phyloP scores from a whole-genome alignment of 2,888 invertebrate genomes.

The Catocala fraxini region DNA sequence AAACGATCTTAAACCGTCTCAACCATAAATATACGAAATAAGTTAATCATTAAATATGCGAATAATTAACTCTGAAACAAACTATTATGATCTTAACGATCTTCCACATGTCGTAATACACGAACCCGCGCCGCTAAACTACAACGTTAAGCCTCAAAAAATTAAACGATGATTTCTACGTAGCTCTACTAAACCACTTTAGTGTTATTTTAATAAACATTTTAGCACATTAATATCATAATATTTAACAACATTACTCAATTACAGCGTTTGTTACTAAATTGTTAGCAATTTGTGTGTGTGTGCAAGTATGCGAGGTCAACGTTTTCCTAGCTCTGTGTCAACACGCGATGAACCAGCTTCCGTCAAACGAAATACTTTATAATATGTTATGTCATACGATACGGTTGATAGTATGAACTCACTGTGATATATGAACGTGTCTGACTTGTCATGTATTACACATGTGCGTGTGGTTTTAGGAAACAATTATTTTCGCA shows the following conservation, averaged over 20 bases:
- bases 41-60: too few relatives aligned
- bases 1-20: too few relatives aligned
- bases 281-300: too few relatives aligned
- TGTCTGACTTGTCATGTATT: slow-evolving; percentile 1
- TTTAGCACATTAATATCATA: background rate
- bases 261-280: too few relatives aligned
- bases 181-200: background rate
- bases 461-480: too few relatives aligned
- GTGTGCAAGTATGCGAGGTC: slow-evolving; percentile 24
- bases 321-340: slow-evolving; percentile 52
- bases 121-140: background rate
- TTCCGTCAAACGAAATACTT: slow-evolving; percentile 61
- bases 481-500: too few relatives aligned
- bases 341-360: slow-evolving; percentile 63
- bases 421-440: slow-evolving; percentile 12
- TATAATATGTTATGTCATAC: slow-evolving; percentile 58
- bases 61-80: too few relatives aligned
- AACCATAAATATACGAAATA: too few relatives aligned
- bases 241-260: too few relatives aligned
- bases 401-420: slow-evolving; percentile 49
- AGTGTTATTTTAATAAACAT: background rate
- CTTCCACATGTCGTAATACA: background rate
- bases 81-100: too few relatives aligned
- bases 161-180: background rate
- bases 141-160: background rate